These are phyloP conservation scores for Pollenia amentaria DNA, from an alignment of 2,888 invertebrate genomes.

Conservation along the genomic window DNA sequence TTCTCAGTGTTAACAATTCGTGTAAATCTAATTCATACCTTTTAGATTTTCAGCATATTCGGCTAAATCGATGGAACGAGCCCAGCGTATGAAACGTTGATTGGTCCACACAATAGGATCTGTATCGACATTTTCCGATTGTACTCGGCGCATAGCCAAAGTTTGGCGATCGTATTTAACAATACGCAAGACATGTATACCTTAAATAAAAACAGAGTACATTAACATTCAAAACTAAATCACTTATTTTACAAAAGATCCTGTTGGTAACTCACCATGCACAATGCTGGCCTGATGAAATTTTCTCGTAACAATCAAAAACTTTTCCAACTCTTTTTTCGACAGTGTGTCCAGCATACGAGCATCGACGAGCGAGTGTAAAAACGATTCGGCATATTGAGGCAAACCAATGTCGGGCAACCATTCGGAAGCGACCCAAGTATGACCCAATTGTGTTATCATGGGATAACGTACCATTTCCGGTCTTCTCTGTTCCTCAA, in stretches of 20 bases:
- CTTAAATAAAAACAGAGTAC: slow-evolving; percentile 72
- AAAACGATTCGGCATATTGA: slow-evolving; percentile 94
- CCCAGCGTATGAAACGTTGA: slow-evolving; percentile 97
- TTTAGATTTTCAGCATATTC: slow-evolving; percentile 97
- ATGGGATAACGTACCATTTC: slow-evolving; percentile 94
- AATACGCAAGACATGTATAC: slow-evolving; percentile 94
- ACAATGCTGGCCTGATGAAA: slow-evolving; percentile 98
- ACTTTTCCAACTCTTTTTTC: slow-evolving; percentile 97
- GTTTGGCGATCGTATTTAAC: slow-evolving; percentile 97
- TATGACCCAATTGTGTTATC: slow-evolving; percentile 94
- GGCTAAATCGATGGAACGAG: slow-evolving; percentile 95
- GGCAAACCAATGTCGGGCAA: slow-evolving; percentile 95
- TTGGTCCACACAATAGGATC: slow-evolving; percentile 99
- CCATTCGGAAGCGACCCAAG: slow-evolving; percentile 98
- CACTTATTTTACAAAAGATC: not conserved
- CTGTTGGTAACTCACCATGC: slow-evolving; percentile 87
- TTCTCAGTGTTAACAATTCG: too few species aligned
- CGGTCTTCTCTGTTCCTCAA: slow-evolving; percentile 96
- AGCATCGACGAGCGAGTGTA: slow-evolving; percentile 95
- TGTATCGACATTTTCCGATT: slow-evolving; percentile 94
- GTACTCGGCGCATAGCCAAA: slow-evolving; percentile 93
- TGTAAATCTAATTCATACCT: slow-evolving; percentile 86
- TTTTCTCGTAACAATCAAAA: slow-evolving; percentile 95
- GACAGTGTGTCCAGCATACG: slow-evolving; percentile 96
- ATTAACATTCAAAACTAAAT: not conserved